phyloP scores from a whole-genome alignment of 1,140 invertebrate species.

The Bombus pyrosoma region DNA sequence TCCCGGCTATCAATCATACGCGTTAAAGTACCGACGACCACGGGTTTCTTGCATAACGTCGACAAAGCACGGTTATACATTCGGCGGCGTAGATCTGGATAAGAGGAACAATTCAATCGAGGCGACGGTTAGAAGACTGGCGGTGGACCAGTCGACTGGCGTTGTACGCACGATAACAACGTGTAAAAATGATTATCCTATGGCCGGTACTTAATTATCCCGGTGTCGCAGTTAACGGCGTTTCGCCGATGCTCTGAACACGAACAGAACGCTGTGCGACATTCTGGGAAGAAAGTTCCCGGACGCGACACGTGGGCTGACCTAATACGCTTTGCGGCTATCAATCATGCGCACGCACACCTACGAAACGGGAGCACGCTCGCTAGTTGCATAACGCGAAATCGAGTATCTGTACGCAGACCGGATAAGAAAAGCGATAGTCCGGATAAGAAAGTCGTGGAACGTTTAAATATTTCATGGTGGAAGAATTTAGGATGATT shows the following conservation, averaged over 20 bases:
- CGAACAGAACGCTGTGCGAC: neutral
- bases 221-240: neutral
- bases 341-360: slow-evolving; percentile 40
- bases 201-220: slow-evolving; percentile 16
- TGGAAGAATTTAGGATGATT: too few relatives aligned
- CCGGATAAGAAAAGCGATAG: neutral
- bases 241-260: slow-evolving; percentile 6
- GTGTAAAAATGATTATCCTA: slow-evolving; percentile 23
- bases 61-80: slow-evolving; percentile 42
- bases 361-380: neutral
- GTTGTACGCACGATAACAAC: slow-evolving; percentile 14
- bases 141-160: too few relatives aligned
- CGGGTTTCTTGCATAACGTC: slow-evolving; percentile 59
- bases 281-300: slow-evolving; percentile 47
- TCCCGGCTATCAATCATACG: slow-evolving; percentile 65
- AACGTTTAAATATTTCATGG: too few relatives aligned
- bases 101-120: slow-evolving; percentile 64
- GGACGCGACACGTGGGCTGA: slow-evolving; percentile 38
- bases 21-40: slow-evolving; percentile 36
- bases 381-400: slow-evolving; percentile 19
- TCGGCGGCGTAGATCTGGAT: slow-evolving; percentile 38
- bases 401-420: slow-evolving; percentile 5
- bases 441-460: too few relatives aligned
- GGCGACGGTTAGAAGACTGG: neutral
- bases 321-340: slow-evolving; percentile 39